phyloP scores from a whole-genome alignment of 2,888 invertebrate species.

The Clivina fossor region DNA sequence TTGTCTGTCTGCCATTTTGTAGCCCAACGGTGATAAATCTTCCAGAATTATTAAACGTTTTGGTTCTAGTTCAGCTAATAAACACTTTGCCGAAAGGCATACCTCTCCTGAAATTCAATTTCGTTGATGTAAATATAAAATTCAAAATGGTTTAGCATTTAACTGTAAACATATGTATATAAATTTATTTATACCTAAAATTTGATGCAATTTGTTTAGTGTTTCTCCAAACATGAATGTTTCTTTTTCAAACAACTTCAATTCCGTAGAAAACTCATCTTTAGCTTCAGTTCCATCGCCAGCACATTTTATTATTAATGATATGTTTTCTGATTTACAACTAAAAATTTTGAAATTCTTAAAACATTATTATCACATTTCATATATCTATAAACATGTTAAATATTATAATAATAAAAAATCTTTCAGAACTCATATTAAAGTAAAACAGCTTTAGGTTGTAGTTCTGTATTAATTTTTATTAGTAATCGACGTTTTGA shows the following conservation, averaged over 20 bases:
- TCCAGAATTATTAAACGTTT: conserved; percentile 46
- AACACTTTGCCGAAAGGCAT: conserved; percentile 43
- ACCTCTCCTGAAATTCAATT: conserved; percentile 15
- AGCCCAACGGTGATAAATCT: conserved; percentile 48
- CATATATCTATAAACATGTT: not conserved
- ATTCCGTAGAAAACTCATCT: conserved; percentile 51
- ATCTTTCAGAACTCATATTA: no score
- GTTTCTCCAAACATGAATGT: conserved; percentile 53
- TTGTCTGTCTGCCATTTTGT: conserved; percentile 49
- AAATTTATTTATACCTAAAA: conserved; percentile 48
- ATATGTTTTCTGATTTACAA: conserved; percentile 41
- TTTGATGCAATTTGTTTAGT: conserved; percentile 52
- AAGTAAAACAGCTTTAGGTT: no score
- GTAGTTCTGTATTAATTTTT: no score
- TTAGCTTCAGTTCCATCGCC: conserved; percentile 50
- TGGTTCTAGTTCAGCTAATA: conserved; percentile 45
- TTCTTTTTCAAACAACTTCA: conserved; percentile 54
- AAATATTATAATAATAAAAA: not conserved
- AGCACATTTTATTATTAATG: conserved; percentile 48
- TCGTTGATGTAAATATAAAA: not conserved
- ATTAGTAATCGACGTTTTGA: no score
- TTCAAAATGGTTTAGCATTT: not conserved
- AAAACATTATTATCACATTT: not conserved
- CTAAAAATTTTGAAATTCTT: conserved; percentile 38
- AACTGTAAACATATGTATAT: not conserved